Evolutionary conservation across 2,113 vertebrate species (phyloP), one percentile per base, ranked within the genome.

Genomic region (Acrocephalus kingi): DNA sequence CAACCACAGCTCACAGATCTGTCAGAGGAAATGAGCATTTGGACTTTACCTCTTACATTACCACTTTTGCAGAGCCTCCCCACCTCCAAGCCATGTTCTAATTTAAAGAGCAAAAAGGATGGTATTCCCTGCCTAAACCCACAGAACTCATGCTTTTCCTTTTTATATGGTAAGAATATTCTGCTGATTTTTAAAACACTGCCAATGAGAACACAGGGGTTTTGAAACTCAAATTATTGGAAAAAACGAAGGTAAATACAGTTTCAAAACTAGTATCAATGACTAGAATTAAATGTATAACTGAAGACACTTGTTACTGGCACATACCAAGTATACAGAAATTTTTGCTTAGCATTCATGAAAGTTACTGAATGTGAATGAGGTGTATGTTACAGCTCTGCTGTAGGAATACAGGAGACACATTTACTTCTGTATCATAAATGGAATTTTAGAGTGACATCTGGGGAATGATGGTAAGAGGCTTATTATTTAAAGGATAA

Each of bases 1-100:
- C 76, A 66, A 83, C 51, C 92, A 84, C 67, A 92, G 71, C 72
- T 81, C 86, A 68, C 68, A 89, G 73, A 84, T 94, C 96, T 80
- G 77, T 51, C 62, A 73, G 52, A 92, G 83, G 90, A 92, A 93
- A 95, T 52, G 62, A 87, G 48, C 56, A 27, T 81, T 62, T 63
- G 64, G 80, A 88, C 74, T 90, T 88, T 39, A 85, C 69, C 49
- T 52, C 56, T 92, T 56, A 37, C 23, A 45, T 66, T 81, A 75
- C 73, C 1, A n/a, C 56, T 86, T 92, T 27, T 80, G 58, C 52
- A 88, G 83, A 94, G 61, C 37, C 37, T 54, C 23, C 30, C 21
- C 31, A 31, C 2, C 41, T 28, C 41, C 16, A 49, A 87, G 56
- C 58, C 33, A 33, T 14, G 33, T 75, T 78, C 79, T 69, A 33